Evolutionary conservation across 1,140 invertebrate species (phyloP).

Genomic region (Drosophila grimshawi): DNA sequence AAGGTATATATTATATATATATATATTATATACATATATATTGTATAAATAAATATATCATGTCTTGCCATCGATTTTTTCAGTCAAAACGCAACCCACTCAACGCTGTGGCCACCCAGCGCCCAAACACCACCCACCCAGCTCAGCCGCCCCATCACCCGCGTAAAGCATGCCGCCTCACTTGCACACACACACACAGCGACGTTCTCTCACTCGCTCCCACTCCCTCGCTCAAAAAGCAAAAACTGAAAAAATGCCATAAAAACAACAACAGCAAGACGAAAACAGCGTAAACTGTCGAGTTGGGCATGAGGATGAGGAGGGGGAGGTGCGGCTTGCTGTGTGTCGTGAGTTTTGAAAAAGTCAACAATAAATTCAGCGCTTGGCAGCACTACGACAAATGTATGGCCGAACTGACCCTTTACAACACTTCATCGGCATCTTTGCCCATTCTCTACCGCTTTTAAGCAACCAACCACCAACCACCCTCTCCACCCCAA

Average conservation of each 20-base stretch:
- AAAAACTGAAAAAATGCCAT: slow-evolving; percentile 2
- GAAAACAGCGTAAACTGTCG: slow-evolving; percentile 1
- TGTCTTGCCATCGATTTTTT: slow-evolving; percentile 56
- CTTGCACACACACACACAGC: slow-evolving; percentile 24
- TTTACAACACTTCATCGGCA: slow-evolving; percentile 20
- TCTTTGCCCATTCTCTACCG: slow-evolving; percentile 4
- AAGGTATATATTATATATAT: slow-evolving; percentile 13
- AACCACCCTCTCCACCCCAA: no score
- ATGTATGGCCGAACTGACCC: slow-evolving; percentile 17
- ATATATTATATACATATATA: neutral
- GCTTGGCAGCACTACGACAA: slow-evolving; percentile 14
- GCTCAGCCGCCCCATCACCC: slow-evolving; percentile 8
- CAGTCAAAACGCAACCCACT: slow-evolving; percentile 19
- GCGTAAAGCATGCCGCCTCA: slow-evolving; percentile 21
- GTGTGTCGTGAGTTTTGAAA: neutral
- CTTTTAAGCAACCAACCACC: neutral
- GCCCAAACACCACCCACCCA: neutral
- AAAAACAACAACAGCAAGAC: slow-evolving; percentile 6
- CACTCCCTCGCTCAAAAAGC: neutral
- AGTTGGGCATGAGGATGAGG: no score
- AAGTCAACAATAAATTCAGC: slow-evolving; percentile 26
- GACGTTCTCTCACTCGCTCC: neutral
- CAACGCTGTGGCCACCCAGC: neutral
- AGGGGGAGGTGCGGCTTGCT: neutral
- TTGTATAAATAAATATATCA: slow-evolving; percentile 8